Evolutionary conservation across 2,113 vertebrate species (phyloP).

Genomic region (Cyprinus carpio): DNA sequence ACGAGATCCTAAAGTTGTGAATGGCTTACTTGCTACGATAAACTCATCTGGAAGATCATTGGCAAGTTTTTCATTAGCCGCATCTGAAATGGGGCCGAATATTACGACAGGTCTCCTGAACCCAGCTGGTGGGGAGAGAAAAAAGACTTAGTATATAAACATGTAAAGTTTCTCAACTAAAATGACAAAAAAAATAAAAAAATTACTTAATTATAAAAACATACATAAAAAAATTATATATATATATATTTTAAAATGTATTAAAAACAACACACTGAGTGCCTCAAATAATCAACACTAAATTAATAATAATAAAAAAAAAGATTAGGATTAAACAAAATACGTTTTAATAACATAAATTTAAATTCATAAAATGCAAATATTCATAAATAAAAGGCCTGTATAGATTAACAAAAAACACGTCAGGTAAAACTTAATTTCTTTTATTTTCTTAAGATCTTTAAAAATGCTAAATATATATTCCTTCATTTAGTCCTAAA

Average conservation of each 20-base stretch:
- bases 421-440: too few relatives aligned
- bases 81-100: slow-evolving; percentile 49
- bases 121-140: slow-evolving; percentile 19
- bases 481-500: background rate
- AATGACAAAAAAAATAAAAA: too few relatives aligned
- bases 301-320: too few relatives aligned
- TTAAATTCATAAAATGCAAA: background rate
- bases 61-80: slow-evolving; percentile 38
- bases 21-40: slow-evolving; percentile 32
- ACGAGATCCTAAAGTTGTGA: background rate
- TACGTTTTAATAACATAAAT: background rate
- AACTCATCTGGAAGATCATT: slow-evolving; percentile 46
- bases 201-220: too few relatives aligned
- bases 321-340: background rate
- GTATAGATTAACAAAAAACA: background rate
- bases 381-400: background rate
- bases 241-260: too few relatives aligned
- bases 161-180: too few relatives aligned
- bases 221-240: too few relatives aligned
- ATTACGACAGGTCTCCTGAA: slow-evolving; percentile 44
- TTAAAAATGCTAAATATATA: too few relatives aligned
- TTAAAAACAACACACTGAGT: too few relatives aligned
- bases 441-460: too few relatives aligned
- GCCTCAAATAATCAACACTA: too few relatives aligned
- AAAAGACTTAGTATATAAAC: background rate